phyloP scores from a whole-genome alignment of 2,888 invertebrate genomes.

The Mesopsocus fuscifrons region DNA sequence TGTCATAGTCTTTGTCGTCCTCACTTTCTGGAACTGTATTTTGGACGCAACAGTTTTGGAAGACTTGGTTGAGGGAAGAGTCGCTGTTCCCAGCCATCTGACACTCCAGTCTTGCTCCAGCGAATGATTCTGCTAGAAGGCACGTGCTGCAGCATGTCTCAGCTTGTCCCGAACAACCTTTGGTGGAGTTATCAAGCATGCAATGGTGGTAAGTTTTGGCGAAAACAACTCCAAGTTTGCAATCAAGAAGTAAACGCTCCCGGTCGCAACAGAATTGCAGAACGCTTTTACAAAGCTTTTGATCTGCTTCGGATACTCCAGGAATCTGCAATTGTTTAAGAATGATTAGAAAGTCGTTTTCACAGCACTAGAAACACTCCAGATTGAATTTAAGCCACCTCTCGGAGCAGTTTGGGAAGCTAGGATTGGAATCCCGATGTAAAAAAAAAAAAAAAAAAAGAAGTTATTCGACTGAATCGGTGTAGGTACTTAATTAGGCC shows the following conservation, averaged over 20 bases:
- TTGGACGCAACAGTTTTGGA: constrained; percentile 5
- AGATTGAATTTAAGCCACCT: too few relatives aligned
- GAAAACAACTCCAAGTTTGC: not conserved
- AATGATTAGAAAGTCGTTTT: not conserved
- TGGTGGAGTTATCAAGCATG: not conserved
- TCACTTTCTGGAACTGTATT: not conserved
- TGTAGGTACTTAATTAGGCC: too few relatives aligned
- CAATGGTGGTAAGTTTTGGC: constrained; percentile 1
- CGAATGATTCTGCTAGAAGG: not conserved
- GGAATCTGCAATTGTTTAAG: not conserved
- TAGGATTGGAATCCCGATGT: too few relatives aligned
- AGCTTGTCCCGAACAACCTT: not conserved
- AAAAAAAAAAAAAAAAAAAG: too few relatives aligned
- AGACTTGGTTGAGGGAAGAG: not conserved
- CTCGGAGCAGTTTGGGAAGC: too few relatives aligned
- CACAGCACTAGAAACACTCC: not conserved
- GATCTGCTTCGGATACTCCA: constrained; percentile 34
- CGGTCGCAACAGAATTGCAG: constrained; percentile 39
- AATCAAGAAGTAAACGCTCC: not conserved
- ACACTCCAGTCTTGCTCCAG: not conserved
- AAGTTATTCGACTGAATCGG: too few relatives aligned
- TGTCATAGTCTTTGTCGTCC: not conserved
- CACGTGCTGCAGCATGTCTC: not conserved
- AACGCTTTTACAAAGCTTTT: constrained; percentile 38
- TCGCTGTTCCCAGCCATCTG: not conserved